Evolutionary conservation across 2,888 invertebrate genomes (phyloP), one percentile per base, ranked within the genome.

Genomic region (Yponomeuta sedellus): DNA sequence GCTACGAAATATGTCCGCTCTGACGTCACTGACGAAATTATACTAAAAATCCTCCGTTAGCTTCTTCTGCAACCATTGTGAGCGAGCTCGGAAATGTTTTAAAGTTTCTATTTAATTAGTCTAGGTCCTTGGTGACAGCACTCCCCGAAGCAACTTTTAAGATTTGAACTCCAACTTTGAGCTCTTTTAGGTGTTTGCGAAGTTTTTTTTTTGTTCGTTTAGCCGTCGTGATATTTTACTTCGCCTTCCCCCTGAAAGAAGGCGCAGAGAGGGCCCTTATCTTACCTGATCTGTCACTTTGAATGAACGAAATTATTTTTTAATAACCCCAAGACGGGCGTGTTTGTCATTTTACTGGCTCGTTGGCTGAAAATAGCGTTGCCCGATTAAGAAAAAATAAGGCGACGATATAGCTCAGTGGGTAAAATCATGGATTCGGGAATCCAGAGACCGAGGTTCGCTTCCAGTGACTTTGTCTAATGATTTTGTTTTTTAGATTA

Each of bases 381-480:
- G 16, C 16, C 8, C 16, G 56, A 56, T 56, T 59, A 25, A 59
- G 59, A 59, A 59, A 59, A 59, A 59, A 25, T 20, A 59, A 59
- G 22, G n/a, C n/a, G n/a, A n/a, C n/a, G n/a, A n/a, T n/a, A n/a
- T n/a, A n/a, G n/a, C n/a, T n/a, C n/a, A n/a, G n/a, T n/a, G n/a
- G n/a, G n/a, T n/a, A n/a, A n/a, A n/a, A n/a, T n/a, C n/a, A n/a
- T n/a, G n/a, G n/a, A n/a, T n/a, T n/a, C n/a, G n/a, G n/a, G n/a
- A n/a, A n/a, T n/a, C n/a, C n/a, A n/a, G n/a, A n/a, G n/a, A n/a
- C n/a, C n/a, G n/a, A n/a, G n/a, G n/a, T n/a, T n/a, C n/a, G n/a
- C n/a, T n/a, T n/a, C n/a, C n/a, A n/a, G n/a, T n/a, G n/a, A n/a
- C n/a, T n/a, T n/a, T n/a, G n/a, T n/a, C n/a, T n/a, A n/a, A n/a